A percentile compares a stretch with the other conserved stretches of the same genome.
Evolutionary conservation across 1,140 invertebrate species (phyloP).

Genomic region (Calycopis cecrops): DNA sequence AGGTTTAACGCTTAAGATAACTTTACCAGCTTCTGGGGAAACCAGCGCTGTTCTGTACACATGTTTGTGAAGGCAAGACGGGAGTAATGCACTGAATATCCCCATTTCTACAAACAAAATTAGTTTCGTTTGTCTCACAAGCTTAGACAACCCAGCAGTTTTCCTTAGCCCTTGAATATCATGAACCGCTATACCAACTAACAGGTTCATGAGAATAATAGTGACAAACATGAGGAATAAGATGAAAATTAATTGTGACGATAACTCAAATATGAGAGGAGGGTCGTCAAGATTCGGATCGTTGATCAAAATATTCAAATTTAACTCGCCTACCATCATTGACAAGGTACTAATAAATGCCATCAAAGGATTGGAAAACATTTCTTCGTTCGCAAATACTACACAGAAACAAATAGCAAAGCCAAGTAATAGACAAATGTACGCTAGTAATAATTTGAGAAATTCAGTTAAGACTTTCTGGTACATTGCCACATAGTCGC

Average conservation of each 20-base stretch:
- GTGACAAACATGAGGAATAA: constrained; percentile 81
- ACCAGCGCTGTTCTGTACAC: constrained; percentile 74
- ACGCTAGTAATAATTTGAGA: constrained; percentile 77
- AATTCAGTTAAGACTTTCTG: constrained; percentile 80
- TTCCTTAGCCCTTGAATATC: constrained; percentile 82
- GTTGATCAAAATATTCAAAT: constrained; percentile 78
- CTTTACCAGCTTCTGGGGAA: constrained; percentile 75
- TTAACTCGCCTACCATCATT: constrained; percentile 83
- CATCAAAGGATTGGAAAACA: constrained; percentile 77
- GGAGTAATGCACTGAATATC: constrained; percentile 77
- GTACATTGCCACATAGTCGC: constrained; percentile 81
- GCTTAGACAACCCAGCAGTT: constrained; percentile 80
- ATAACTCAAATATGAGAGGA: constrained; percentile 70
- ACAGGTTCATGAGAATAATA: constrained; percentile 81
- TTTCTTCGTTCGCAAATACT: constrained; percentile 78
- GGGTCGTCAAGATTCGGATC: constrained; percentile 64
- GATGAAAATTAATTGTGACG: constrained; percentile 78
- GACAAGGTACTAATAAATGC: constrained; percentile 79
- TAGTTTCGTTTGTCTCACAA: constrained; percentile 81
- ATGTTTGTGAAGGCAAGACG: constrained; percentile 69
- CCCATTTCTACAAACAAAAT: constrained; percentile 81
- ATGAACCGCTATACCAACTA: constrained; percentile 82
- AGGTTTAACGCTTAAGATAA: constrained; percentile 79
- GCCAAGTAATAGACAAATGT: constrained; percentile 78
- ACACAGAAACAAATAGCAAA: constrained; percentile 81